These are phyloP conservation scores for Cosmopolites sordidus DNA, from an alignment of 2,888 invertebrate genomes.

Conservation along the genomic window DNA sequence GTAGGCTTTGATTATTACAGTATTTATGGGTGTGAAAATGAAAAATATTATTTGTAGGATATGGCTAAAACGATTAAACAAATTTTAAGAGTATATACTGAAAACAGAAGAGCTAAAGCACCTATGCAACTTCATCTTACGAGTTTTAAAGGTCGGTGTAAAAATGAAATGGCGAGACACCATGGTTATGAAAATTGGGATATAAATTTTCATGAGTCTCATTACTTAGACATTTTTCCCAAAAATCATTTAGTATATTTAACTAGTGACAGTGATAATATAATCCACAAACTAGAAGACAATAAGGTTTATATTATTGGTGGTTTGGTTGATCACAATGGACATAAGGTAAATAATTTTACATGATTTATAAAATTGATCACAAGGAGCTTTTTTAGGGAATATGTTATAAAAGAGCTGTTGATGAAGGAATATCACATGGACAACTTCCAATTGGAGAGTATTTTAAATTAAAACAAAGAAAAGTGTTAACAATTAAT, in stretches of 20 bases:
- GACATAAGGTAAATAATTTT: constrained; percentile 67
- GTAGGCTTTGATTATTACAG: background rate
- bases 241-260: constrained; percentile 83
- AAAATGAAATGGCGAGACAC: constrained; percentile 71
- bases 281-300: constrained; percentile 69
- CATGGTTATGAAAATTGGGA: constrained; percentile 92
- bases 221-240: constrained; percentile 67
- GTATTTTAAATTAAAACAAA: constrained; percentile 84
- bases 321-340: constrained; percentile 95
- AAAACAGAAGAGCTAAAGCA: constrained; percentile 74
- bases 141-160: constrained; percentile 70
- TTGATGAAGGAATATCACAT: constrained; percentile 71
- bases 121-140: constrained; percentile 82
- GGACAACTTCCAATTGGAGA: constrained; percentile 85
- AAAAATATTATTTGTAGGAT: constrained; percentile 52
- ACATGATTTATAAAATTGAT: background rate
- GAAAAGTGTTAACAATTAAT: constrained; percentile 92
- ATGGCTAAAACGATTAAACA: constrained; percentile 87
- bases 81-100: constrained; percentile 83
- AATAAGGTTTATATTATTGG: constrained; percentile 90
- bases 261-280: constrained; percentile 89
- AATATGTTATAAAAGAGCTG: constrained; percentile 76
- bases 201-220: constrained; percentile 65
- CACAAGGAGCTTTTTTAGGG: no score
- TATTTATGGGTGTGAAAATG: background rate